Evolutionary conservation across 1,140 invertebrate species (phyloP).

Genomic region (Notospermus geniculatus): DNA sequence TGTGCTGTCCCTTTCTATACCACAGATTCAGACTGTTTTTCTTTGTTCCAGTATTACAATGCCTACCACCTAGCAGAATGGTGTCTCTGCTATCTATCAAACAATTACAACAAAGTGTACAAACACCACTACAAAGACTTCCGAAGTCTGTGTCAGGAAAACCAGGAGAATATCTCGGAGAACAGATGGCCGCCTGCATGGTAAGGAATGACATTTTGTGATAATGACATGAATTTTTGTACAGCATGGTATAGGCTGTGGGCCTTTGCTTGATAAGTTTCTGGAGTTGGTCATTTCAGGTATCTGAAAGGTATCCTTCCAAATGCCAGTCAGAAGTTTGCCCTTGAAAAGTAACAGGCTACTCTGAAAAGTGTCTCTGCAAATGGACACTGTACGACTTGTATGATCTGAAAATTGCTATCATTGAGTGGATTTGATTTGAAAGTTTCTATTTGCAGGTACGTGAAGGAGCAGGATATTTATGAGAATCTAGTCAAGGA

Average conservation of each 20-base stretch:
- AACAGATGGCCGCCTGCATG: slow-evolving; percentile 93
- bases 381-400: no score
- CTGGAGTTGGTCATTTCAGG: not conserved
- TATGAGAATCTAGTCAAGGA: slow-evolving; percentile 3
- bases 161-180: slow-evolving; percentile 83
- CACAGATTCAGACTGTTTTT: slow-evolving; percentile 18
- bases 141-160: slow-evolving; percentile 75
- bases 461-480: not conserved
- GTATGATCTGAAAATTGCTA: no score
- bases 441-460: not conserved
- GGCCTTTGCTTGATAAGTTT: not conserved
- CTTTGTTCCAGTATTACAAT: slow-evolving; percentile 76
- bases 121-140: slow-evolving; percentile 77
- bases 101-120: slow-evolving; percentile 86
- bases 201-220: slow-evolving; percentile 58
- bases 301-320: no score
- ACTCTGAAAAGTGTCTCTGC: no score
- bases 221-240: not conserved
- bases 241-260: no score
- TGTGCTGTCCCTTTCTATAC: no score
- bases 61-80: slow-evolving; percentile 87
- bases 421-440: no score
- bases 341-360: no score
- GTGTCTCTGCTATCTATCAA: slow-evolving; percentile 87
- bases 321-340: no score